Evolutionary conservation across 2,888 invertebrate genomes (phyloP).

Genomic region (Hofmannophila pseudospretella): DNA sequence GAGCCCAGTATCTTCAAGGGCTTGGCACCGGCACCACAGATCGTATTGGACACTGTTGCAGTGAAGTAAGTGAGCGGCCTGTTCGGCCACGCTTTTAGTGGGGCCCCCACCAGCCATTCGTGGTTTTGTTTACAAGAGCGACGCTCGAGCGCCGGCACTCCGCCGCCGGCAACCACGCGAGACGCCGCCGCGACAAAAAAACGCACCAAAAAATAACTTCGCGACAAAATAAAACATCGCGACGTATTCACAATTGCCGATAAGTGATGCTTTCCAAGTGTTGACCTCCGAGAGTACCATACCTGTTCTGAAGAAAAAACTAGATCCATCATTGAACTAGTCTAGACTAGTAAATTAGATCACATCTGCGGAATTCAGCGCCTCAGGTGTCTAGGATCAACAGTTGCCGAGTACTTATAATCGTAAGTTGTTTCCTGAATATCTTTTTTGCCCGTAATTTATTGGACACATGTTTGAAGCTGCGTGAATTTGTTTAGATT

Average conservation of each 20-base stretch:
- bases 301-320: slow-evolving; percentile 34
- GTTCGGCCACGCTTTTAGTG: slow-evolving; percentile 69
- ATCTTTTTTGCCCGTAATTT: slow-evolving; percentile 8
- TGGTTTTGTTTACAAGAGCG: slow-evolving; percentile 68
- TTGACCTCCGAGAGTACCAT: slow-evolving; percentile 26
- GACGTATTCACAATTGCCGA: background rate
- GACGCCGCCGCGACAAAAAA: slow-evolving; percentile 36
- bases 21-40: no score
- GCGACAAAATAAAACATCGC: slow-evolving; percentile 1
- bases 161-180: slow-evolving; percentile 63
- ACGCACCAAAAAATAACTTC: slow-evolving; percentile 17
- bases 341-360: slow-evolving; percentile 23
- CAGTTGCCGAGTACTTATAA: slow-evolving; percentile 34
- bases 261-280: slow-evolving; percentile 36
- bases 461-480: background rate
- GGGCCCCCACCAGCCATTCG: slow-evolving; percentile 64
- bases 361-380: slow-evolving; percentile 33
- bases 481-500: background rate
- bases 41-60: background rate
- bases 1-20: background rate
- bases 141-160: slow-evolving; percentile 65
- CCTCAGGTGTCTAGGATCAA: slow-evolving; percentile 44
- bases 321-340: slow-evolving; percentile 24
- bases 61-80: slow-evolving; percentile 71
- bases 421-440: slow-evolving; percentile 48